phyloP scores from a whole-genome alignment of 2,113 vertebrate genomes.

The Gallinago jamesoni region DNA sequence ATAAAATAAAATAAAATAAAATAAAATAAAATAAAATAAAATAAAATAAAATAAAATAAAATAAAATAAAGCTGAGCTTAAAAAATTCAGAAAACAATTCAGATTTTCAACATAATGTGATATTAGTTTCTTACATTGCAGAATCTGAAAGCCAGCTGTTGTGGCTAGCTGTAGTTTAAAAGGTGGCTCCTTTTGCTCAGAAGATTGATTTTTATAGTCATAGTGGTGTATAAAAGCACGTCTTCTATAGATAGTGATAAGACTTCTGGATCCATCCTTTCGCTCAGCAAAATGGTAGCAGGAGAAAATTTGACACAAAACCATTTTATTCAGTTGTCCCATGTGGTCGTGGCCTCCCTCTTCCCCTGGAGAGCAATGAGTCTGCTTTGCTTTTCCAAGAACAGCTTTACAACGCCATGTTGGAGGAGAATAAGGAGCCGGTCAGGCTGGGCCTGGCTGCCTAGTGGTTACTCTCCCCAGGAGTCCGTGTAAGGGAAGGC shows the following conservation, averaged over 20 bases:
- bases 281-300: constrained; percentile 27
- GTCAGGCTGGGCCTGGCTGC: neutral
- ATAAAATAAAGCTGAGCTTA: neutral
- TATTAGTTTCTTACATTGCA: neutral
- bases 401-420: neutral
- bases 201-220: constrained; percentile 28
- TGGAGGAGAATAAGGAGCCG: neutral
- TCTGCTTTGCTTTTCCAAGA: neutral
- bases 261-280: constrained; percentile 26
- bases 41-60: constrained; percentile 7
- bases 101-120: neutral
- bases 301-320: constrained; percentile 14
- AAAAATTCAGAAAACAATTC: constrained; percentile 9
- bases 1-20: constrained; percentile 2
- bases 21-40: neutral
- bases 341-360: neutral
- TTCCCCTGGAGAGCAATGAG: neutral
- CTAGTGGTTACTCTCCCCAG: neutral
- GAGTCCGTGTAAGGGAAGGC: neutral
- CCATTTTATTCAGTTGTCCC: neutral
- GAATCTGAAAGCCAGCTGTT: neutral
- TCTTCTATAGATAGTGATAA: constrained; percentile 3
- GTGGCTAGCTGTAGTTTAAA: neutral
- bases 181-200: neutral
- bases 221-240: neutral